A percentile compares a stretch with the other conserved stretches of the same genome.
These are phyloP conservation scores for Semotilus atromaculatus DNA, from an alignment of 2,797 vertebrate genomes.

Conservation along the genomic window DNA sequence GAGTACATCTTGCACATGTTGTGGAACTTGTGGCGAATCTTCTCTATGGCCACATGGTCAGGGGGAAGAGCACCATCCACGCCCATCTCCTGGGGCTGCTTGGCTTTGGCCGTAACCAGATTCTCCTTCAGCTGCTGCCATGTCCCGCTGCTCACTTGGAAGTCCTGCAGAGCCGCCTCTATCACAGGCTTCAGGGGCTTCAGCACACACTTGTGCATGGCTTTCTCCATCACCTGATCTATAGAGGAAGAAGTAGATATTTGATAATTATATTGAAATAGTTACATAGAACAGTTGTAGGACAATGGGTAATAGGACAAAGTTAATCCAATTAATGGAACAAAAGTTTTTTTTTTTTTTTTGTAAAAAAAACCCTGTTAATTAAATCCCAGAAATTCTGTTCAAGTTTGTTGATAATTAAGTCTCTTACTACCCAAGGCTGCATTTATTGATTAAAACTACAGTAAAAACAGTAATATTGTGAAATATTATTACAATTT, in stretches of 20 bases:
- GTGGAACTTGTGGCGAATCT: slow-evolving; percentile 93
- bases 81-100: slow-evolving; percentile 90
- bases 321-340: background rate
- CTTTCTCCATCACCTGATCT: slow-evolving; percentile 96
- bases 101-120: slow-evolving; percentile 87
- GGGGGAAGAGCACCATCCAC: slow-evolving; percentile 91
- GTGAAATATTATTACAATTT: background rate
- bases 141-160: slow-evolving; percentile 86
- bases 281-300: background rate
- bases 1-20: slow-evolving; percentile 98
- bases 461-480: background rate
- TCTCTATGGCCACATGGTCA: slow-evolving; percentile 89
- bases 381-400: background rate
- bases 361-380: background rate
- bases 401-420: background rate
- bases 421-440: too few species aligned
- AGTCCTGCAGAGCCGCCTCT: slow-evolving; percentile 86
- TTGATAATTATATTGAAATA: background rate
- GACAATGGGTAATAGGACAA: background rate
- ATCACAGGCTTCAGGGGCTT: slow-evolving; percentile 91
- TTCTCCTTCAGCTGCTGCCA: slow-evolving; percentile 94
- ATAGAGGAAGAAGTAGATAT: slow-evolving; percentile 55
- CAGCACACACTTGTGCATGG: slow-evolving; percentile 98
- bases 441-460: background rate
- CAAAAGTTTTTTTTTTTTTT: background rate